Conservation (phyloP, 2,888 invertebrate genomes). For the Acleris holmiana region DNA sequence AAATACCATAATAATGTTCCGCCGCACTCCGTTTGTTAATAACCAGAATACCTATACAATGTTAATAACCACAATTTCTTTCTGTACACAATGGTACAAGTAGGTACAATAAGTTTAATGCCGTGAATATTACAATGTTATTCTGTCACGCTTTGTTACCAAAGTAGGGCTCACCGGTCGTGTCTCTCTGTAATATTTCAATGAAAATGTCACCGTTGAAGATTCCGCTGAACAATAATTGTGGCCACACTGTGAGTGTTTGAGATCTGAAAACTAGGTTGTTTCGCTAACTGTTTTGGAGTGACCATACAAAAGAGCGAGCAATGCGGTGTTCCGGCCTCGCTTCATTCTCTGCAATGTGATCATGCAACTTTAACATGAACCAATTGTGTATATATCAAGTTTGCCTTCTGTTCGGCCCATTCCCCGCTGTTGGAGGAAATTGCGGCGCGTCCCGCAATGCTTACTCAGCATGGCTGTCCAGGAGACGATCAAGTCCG, state of each 20-base stretch:
- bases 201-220: conserved; percentile 10
- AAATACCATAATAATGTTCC: too few species aligned
- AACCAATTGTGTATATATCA: conserved; percentile 68
- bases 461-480: conserved; percentile 73
- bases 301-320: conserved; percentile 47
- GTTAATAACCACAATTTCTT: conserved; percentile 42
- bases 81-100: neutral
- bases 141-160: conserved; percentile 14
- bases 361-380: conserved; percentile 76
- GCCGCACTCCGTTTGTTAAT: too few species aligned
- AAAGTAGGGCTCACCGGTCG: conserved; percentile 1
- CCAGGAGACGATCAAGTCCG: conserved; percentile 50
- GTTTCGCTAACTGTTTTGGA: conserved; percentile 26
- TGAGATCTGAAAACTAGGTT: conserved; percentile 10
- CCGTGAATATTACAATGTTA: conserved; percentile 12
- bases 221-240: conserved; percentile 6
- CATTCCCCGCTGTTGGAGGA: conserved; percentile 58
- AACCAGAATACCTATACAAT: too few species aligned
- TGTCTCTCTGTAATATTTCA: conserved; percentile 2
- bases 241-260: conserved; percentile 1
- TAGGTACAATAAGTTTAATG: conserved; percentile 17
- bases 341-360: conserved; percentile 73
- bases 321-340: conserved; percentile 56
- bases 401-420: conserved; percentile 38
- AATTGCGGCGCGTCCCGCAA: conserved; percentile 69